phyloP scores from a whole-genome alignment of 2,888 invertebrate species.

The Xanthia togata region DNA sequence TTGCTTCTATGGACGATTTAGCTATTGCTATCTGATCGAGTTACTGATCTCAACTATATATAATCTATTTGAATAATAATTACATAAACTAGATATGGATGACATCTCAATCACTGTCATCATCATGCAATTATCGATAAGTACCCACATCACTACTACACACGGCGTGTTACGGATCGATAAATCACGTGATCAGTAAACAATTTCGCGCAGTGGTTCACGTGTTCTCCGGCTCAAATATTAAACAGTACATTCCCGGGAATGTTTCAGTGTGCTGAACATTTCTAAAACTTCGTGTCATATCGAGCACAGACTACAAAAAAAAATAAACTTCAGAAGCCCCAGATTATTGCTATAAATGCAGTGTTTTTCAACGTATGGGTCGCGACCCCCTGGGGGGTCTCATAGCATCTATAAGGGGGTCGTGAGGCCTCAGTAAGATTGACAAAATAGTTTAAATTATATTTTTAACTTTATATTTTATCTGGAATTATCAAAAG shows the following conservation, averaged over 20 bases:
- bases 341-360: not conserved
- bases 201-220: conserved; percentile 2
- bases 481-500: too few relatives aligned
- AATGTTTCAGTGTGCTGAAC: conserved; percentile 23
- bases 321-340: conserved; percentile 23
- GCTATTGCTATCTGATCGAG: not conserved
- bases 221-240: not conserved
- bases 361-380: too few relatives aligned
- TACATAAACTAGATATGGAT: not conserved
- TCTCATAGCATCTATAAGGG: too few relatives aligned
- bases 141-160: not conserved
- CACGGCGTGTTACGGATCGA: not conserved
- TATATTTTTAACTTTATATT: too few relatives aligned
- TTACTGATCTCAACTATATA: not conserved
- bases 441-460: too few relatives aligned
- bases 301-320: not conserved
- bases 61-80: conserved; percentile 14
- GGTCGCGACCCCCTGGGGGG: too few relatives aligned
- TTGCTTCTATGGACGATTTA: not conserved
- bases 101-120: conserved; percentile 5
- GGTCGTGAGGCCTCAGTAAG: too few relatives aligned
- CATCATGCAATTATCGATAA: conserved; percentile 10
- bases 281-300: conserved; percentile 33
- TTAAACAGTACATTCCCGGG: conserved; percentile 17
- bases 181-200: conserved; percentile 17